A percentile compares a stretch with the other conserved stretches of the same genome.
phyloP scores from a whole-genome alignment of 1,140 invertebrate genomes.

The Euwallacea fornicatus region DNA sequence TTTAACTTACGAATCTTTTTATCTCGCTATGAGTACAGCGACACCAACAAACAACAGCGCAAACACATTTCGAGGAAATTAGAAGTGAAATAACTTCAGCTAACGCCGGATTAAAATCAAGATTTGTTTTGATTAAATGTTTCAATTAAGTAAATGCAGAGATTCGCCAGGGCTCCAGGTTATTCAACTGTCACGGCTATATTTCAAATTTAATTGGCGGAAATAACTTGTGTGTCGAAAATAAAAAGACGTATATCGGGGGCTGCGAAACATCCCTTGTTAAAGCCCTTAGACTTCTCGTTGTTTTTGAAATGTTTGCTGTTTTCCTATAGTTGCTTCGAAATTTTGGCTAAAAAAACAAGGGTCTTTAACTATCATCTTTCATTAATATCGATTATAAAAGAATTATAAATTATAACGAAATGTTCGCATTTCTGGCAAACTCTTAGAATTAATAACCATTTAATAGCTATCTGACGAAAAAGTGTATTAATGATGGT shows the following conservation, averaged over 20 bases:
- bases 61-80: neutral
- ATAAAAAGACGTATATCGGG: conserved; percentile 5
- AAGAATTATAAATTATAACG: no score
- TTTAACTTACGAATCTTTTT: no score
- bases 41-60: neutral
- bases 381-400: no score
- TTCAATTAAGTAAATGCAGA: conserved; percentile 26
- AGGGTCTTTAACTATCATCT: no score
- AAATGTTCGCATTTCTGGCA: no score
- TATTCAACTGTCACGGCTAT: conserved; percentile 23
- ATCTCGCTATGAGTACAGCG: no score
- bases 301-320: no score
- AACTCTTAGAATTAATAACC: no score
- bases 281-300: neutral
- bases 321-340: no score
- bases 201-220: conserved; percentile 26
- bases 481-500: no score
- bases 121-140: conserved; percentile 25
- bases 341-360: no score
- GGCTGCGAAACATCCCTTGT: neutral
- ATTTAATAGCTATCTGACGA: no score
- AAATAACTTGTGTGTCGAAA: conserved; percentile 16
- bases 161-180: conserved; percentile 10
- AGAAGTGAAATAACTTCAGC: neutral
- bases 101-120: conserved; percentile 13